Evolutionary conservation across 2,113 vertebrate genomes (phyloP).

Genomic region (Oryzias woworae): DNA sequence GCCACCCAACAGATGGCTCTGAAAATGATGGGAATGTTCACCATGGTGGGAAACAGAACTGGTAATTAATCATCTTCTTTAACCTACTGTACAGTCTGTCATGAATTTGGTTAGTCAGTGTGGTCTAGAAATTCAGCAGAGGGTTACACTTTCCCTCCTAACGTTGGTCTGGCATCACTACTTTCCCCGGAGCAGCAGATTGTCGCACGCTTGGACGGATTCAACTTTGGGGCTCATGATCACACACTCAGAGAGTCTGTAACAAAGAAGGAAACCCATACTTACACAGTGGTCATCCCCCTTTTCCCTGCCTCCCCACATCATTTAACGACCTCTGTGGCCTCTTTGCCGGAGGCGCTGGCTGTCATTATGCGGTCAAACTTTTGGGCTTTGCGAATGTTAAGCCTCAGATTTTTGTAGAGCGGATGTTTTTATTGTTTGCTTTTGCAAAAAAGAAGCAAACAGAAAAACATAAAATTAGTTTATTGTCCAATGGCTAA

Average conservation of each 20-base stretch:
- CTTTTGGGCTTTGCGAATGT: constrained; percentile 68
- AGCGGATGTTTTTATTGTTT: constrained; percentile 47
- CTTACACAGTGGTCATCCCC: constrained; percentile 62
- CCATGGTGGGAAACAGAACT: constrained; percentile 10
- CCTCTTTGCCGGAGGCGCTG: constrained; percentile 60
- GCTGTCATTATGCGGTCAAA: constrained; percentile 75
- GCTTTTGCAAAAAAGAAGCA: constrained; percentile 18
- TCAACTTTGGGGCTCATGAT: constrained; percentile 50
- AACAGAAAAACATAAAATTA: constrained; percentile 50
- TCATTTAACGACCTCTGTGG: constrained; percentile 67
- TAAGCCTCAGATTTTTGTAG: constrained; percentile 67
- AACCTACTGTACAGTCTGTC: constrained; percentile 41
- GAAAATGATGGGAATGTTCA: constrained; percentile 29
- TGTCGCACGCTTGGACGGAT: constrained; percentile 34
- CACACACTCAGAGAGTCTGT: constrained; percentile 60
- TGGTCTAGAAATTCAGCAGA: constrained; percentile 27
- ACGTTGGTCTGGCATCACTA: constrained; percentile 35
- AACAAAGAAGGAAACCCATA: constrained; percentile 61
- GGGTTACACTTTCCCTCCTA: constrained; percentile 19
- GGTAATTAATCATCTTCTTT: constrained; percentile 34
- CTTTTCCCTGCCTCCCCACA: constrained; percentile 23
- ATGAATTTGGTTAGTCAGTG: constrained; percentile 27
- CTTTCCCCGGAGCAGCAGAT: constrained; percentile 20
- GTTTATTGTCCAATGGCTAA: constrained; percentile 61
- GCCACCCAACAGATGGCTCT: constrained; percentile 31